phyloP scores from a whole-genome alignment of 2,888 invertebrate genomes.

The Lagria hirta region DNA sequence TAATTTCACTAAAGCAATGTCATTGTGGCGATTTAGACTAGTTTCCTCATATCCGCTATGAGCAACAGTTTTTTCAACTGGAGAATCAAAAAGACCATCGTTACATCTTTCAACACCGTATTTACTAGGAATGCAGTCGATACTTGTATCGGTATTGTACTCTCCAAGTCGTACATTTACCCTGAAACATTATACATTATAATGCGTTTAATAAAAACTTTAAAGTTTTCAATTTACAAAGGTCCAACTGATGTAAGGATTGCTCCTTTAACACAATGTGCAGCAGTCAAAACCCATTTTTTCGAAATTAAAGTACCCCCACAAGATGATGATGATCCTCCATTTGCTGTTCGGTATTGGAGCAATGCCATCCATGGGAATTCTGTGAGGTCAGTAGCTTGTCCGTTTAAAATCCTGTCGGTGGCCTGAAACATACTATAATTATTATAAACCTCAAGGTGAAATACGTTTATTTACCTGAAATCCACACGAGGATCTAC shows the following conservation, averaged over 20 bases:
- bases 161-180: slow-evolving; percentile 54
- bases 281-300: slow-evolving; percentile 59
- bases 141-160: slow-evolving; percentile 51
- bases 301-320: slow-evolving; percentile 59
- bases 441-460: not conserved
- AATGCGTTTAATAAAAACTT: no score
- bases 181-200: slow-evolving; percentile 33
- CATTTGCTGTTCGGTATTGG: slow-evolving; percentile 48
- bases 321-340: slow-evolving; percentile 48
- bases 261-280: slow-evolving; percentile 57
- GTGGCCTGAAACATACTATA: slow-evolving; percentile 23
- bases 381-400: slow-evolving; percentile 52
- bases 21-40: slow-evolving; percentile 39
- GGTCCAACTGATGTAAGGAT: slow-evolving; percentile 46
- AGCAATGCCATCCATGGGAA: slow-evolving; percentile 58
- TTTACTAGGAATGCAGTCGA: slow-evolving; percentile 52
- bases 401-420: slow-evolving; percentile 49
- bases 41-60: slow-evolving; percentile 41
- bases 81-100: slow-evolving; percentile 40
- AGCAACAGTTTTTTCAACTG: slow-evolving; percentile 38
- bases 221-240: slow-evolving; percentile 56
- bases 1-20: slow-evolving; percentile 57
- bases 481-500: slow-evolving; percentile 40
- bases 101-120: slow-evolving; percentile 37
- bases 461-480: slow-evolving; percentile 35